Evolutionary conservation across 2,113 vertebrate species (phyloP).

Genomic region (Barnardius zonarius): DNA sequence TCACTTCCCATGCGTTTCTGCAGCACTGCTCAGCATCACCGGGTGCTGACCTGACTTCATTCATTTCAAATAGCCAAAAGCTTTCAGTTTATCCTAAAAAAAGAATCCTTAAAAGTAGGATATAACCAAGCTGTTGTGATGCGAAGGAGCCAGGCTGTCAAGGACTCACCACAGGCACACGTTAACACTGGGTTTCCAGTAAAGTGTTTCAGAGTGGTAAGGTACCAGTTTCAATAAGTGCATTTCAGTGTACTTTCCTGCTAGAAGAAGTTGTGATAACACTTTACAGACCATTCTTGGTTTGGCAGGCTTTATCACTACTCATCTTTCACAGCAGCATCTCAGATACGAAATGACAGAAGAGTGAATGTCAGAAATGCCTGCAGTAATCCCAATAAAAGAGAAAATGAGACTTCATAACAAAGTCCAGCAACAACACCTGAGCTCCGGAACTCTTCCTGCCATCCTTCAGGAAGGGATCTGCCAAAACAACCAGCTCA

Average conservation of each 20-base stretch:
- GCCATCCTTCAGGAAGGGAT: neutral
- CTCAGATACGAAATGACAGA: neutral
- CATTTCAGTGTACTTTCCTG: neutral
- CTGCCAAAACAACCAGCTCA: neutral
- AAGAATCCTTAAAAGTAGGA: neutral
- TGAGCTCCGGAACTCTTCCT: neutral
- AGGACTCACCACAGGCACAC: neutral
- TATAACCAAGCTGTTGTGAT: rapidly evolving
- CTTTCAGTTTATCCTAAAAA: neutral
- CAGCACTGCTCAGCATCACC: rapidly evolving
- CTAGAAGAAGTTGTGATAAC: neutral
- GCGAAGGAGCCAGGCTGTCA: neutral
- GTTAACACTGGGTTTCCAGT: neutral
- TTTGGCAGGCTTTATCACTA: neutral
- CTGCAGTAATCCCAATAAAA: neutral
- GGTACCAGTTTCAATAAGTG: neutral
- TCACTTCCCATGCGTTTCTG: rapidly evolving
- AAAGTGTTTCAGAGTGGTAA: neutral
- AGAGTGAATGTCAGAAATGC: neutral
- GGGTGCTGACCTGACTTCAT: neutral
- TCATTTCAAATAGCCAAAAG: neutral
- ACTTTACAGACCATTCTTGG: neutral
- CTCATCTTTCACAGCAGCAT: neutral
- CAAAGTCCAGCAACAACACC: neutral
- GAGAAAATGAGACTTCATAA: neutral